A percentile compares a stretch with the other conserved stretches of the same genome.
Conservation (phyloP, 30 jellyfish, hydroid and myxozoan species). For the Aurelia aurita complex sp. Pacific region DNA sequence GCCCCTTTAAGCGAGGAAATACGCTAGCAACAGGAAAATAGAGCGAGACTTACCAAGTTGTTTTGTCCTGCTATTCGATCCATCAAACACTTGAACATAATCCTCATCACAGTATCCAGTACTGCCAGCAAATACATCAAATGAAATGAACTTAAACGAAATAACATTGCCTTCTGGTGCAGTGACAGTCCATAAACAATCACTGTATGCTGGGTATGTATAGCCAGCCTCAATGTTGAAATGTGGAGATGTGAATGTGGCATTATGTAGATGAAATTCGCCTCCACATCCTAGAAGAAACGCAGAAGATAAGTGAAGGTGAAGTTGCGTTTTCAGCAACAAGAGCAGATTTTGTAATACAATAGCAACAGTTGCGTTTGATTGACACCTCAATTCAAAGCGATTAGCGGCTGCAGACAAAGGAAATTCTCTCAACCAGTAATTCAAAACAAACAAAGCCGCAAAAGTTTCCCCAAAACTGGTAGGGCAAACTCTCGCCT, state of each 20-base stretch:
- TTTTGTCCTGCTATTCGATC: slow-evolving; percentile 54
- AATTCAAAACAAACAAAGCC: too few species aligned
- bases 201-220: slow-evolving; percentile 89
- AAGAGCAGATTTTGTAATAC: too few species aligned
- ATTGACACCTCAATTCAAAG: too few species aligned
- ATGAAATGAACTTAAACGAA: slow-evolving; percentile 51
- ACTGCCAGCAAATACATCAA: slow-evolving; percentile 75
- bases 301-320: not conserved
- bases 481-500: too few species aligned
- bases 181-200: slow-evolving; percentile 84
- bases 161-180: slow-evolving; percentile 69
- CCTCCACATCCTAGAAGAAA: slow-evolving; percentile 91
- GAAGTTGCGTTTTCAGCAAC: too few species aligned
- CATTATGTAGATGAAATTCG: slow-evolving; percentile 61
- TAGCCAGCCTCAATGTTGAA: slow-evolving; percentile 63
- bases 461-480: too few species aligned
- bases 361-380: too few species aligned
- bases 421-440: too few species aligned
- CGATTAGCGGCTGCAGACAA: too few species aligned
- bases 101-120: slow-evolving; percentile 81
- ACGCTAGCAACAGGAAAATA: not conserved
- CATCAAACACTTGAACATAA: slow-evolving; percentile 80
- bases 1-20: not conserved
- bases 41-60: slow-evolving; percentile 60
- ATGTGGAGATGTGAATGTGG: slow-evolving; percentile 83